Evolutionary conservation across 2,888 invertebrate species (phyloP).

Genomic region (Charanyca ferruginea): DNA sequence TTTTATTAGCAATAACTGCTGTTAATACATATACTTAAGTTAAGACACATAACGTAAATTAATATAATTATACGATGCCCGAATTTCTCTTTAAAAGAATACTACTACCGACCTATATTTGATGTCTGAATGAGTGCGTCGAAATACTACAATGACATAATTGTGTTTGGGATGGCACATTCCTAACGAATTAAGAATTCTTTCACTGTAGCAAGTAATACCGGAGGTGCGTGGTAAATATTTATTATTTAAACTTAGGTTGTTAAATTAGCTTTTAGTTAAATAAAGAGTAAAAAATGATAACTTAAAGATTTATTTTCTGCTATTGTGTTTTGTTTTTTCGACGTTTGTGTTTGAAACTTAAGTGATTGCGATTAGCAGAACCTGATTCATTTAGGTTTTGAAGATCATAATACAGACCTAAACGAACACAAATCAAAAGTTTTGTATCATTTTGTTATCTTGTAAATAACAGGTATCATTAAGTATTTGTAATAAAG

Average conservation of each 20-base stretch:
- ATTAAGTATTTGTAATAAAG: slow-evolving; percentile 86
- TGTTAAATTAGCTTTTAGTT: slow-evolving; percentile 71
- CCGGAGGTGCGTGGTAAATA: slow-evolving; percentile 79
- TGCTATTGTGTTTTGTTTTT: slow-evolving; percentile 51
- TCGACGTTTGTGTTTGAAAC: slow-evolving; percentile 49
- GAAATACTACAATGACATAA: slow-evolving; percentile 53
- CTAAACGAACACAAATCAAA: slow-evolving; percentile 62
- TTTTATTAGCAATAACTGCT: slow-evolving; percentile 62
- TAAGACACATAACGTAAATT: slow-evolving; percentile 57
- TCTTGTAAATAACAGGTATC: slow-evolving; percentile 82
- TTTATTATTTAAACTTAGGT: slow-evolving; percentile 80
- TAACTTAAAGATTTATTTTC: slow-evolving; percentile 59
- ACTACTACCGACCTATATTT: too few species aligned
- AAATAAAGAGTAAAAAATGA: slow-evolving; percentile 62
- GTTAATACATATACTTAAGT: slow-evolving; percentile 59
- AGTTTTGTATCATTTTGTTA: slow-evolving; percentile 80
- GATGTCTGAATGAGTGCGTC: slow-evolving; percentile 52
- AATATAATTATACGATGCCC: slow-evolving; percentile 49
- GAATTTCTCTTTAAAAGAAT: slow-evolving; percentile 44
- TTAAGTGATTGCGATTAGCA: slow-evolving; percentile 53
- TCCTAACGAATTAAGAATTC: slow-evolving; percentile 71
- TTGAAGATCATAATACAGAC: slow-evolving; percentile 46
- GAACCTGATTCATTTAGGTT: slow-evolving; percentile 47
- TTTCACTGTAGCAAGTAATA: slow-evolving; percentile 69
- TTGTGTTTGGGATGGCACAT: slow-evolving; percentile 72